phyloP scores from a whole-genome alignment of 2,888 invertebrate genomes.

The Drosophila testacea region DNA sequence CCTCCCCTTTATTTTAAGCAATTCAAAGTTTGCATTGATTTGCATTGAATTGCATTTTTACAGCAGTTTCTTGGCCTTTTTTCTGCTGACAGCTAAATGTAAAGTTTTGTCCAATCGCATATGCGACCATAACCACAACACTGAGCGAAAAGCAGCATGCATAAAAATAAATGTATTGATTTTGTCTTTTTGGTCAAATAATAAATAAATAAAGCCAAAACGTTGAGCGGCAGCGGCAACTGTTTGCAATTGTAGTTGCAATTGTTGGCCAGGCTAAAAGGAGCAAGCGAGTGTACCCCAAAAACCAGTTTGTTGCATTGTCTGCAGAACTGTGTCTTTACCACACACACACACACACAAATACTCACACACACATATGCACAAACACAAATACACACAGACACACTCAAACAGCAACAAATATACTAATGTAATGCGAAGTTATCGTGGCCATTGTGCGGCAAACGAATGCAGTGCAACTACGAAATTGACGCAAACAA shows the following conservation, averaged over 20 bases:
- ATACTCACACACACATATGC: neutral
- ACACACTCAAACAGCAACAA: conserved; percentile 27
- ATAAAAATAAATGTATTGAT: conserved; percentile 68
- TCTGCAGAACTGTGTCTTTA: conserved; percentile 68
- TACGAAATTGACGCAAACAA: conserved; percentile 72
- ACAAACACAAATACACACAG: conserved; percentile 7
- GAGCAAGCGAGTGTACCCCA: conserved; percentile 41
- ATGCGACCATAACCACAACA: conserved; percentile 63
- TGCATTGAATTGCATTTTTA: conserved; percentile 57
- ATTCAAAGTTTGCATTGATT: conserved; percentile 66
- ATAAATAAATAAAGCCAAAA: conserved; percentile 71
- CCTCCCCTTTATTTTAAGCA: conserved; percentile 2
- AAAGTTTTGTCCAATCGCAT: conserved; percentile 60
- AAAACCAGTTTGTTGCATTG: conserved; percentile 71
- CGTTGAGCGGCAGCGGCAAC: conserved; percentile 48
- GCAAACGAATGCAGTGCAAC: conserved; percentile 76
- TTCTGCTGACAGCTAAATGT: conserved; percentile 65
- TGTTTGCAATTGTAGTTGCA: conserved; percentile 52
- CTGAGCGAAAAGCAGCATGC: conserved; percentile 26
- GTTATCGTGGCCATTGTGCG: conserved; percentile 76
- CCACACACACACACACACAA: conserved; percentile 55
- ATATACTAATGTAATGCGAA: conserved; percentile 78
- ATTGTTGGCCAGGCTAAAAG: conserved; percentile 67
- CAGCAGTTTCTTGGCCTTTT: conserved; percentile 40
- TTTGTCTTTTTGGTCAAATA: conserved; percentile 68